Conservation (phyloP, 1,140 invertebrate genomes). For the Aporrectodea caliginosa region DNA sequence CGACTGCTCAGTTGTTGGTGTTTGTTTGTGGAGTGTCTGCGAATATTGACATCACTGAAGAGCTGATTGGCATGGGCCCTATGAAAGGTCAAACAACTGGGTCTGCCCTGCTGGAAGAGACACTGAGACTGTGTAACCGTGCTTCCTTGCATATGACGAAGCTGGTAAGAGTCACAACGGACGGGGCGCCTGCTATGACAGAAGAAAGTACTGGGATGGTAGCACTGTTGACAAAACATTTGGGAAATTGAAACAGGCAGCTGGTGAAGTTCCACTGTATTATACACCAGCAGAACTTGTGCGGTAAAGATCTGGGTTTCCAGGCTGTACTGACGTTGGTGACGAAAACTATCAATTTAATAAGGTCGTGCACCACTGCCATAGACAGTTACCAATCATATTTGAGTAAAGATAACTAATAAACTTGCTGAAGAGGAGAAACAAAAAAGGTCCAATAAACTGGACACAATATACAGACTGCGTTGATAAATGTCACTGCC, state of each 20-base stretch:
- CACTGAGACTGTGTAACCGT: background rate
- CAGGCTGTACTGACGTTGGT: background rate
- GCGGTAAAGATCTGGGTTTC: background rate
- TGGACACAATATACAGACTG: too few species aligned
- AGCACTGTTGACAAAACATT: background rate
- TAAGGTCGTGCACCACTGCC: background rate
- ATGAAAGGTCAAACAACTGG: background rate
- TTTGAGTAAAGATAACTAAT: too few species aligned
- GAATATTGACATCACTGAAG: background rate
- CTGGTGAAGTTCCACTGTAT: background rate
- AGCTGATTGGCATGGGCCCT: background rate
- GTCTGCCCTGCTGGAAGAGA: background rate
- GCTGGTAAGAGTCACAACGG: background rate
- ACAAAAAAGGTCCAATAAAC: too few species aligned
- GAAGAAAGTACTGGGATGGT: background rate
- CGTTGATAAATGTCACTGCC: too few species aligned
- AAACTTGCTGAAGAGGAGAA: too few species aligned
- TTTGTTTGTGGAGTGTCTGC: background rate
- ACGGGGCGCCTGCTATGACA: background rate
- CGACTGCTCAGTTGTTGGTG: background rate
- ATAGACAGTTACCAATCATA: too few species aligned
- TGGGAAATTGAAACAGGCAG: background rate
- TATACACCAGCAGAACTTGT: background rate
- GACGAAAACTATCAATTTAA: background rate
- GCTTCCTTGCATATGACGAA: background rate